Base-by-base conservation (phyloP, 2,797 vertebrate genomes). In the Sebastes elongatus region DNA sequence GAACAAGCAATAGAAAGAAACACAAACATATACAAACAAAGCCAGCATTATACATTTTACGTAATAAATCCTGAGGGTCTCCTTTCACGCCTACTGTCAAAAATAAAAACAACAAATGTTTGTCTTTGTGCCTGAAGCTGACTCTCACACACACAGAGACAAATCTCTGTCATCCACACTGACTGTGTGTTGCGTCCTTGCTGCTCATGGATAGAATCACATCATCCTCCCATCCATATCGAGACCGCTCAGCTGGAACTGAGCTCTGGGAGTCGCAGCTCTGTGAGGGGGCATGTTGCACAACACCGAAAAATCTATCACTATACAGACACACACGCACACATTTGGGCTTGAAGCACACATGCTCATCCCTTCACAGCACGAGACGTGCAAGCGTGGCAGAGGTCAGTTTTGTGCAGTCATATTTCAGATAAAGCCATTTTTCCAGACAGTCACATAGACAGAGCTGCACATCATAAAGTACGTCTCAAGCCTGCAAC, bases 401-500 rank as follows among this genome's bases (percentile, higher is more conserved):
- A 28, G 22, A 35, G 78, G 23, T 66, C 33, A 20, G 22, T 49
- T 78, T 62, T 71, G 16, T 56, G 52, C 23, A 46, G 42, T 0
- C 22, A 57, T 1, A 65, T 52, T 64, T 63, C 55, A 65, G 27
- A 16, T 63, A 6, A 27, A 78, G 42, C 1, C 4, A 14, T 63
- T 81, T 52, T 33, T 16, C 14, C 28, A 56, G 14, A 25, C 16
- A 27, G 30, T 38, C 49, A 59, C 69, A 30, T 4, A 72, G 9
- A 35, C 10, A 14, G 59, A 63, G 52, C 53, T 38, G n/a, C 49
- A 42, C 22, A 62, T 66, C 28, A 32, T 75, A 32, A 82, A 79
- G 13, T 28, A 63, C 20, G 3, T 30, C 32, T 83, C 35, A 52
- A 55, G 18, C 20, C 71, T 89, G 84, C 85, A 88, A 76, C 89